Percentiles rank a stretch among this genome's conserved stretches.
phyloP scores from a whole-genome alignment of 1,140 invertebrate species.

The Stegodyphus dumicola region DNA sequence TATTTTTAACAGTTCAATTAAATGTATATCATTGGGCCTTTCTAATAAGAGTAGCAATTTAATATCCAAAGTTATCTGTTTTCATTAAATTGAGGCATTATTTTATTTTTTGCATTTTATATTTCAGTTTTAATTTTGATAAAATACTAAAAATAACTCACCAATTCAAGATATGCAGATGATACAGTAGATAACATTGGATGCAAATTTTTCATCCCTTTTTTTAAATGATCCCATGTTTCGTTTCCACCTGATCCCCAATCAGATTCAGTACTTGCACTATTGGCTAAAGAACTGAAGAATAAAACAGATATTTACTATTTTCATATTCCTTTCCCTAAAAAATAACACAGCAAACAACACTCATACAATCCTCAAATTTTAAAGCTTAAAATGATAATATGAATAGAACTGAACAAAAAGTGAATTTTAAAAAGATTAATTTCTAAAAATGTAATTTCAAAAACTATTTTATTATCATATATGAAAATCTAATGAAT shows the following conservation, averaged over 20 bases:
- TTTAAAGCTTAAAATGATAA: too few species aligned
- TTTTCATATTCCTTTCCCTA: not conserved
- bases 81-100: too few species aligned
- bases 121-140: too few species aligned
- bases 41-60: too few species aligned
- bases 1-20: not conserved
- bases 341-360: not conserved
- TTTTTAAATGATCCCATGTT: slow-evolving; percentile 75
- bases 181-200: slow-evolving; percentile 56
- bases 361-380: not conserved
- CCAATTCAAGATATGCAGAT: slow-evolving; percentile 64
- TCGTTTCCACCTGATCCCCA: slow-evolving; percentile 75
- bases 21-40: too few species aligned
- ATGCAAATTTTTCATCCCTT: slow-evolving; percentile 74
- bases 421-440: too few species aligned
- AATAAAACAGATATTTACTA: not conserved
- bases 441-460: too few species aligned
- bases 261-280: slow-evolving; percentile 68
- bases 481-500: too few species aligned
- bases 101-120: too few species aligned
- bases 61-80: too few species aligned
- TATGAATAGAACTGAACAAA: too few species aligned
- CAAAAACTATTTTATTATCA: too few species aligned
- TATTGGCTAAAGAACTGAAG: slow-evolving; percentile 49
- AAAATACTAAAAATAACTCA: slow-evolving; percentile 32